Base-by-base conservation (phyloP, 2,113 vertebrate genomes). In the Triplophysa dalaica region DNA sequence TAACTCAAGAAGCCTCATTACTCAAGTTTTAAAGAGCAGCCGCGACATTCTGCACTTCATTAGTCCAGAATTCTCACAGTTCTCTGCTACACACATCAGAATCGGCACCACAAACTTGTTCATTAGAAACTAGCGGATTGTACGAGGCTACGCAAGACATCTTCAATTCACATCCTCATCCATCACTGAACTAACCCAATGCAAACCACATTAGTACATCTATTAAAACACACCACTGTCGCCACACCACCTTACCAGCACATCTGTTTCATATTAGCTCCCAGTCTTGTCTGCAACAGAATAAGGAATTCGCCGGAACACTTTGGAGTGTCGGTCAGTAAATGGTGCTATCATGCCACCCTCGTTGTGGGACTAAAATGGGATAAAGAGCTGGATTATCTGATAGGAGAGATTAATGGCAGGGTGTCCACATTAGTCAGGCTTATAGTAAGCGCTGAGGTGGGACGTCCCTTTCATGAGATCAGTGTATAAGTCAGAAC, bases 381-480 rank as follows among this genome's bases (percentile, higher is more conserved):
- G 70, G 75, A 77, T 83, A 80, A 83, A 83, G 24, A 14, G 13
- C n/a, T 43, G 66, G 82, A 83, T 83, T 80, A 83, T 83, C 66
- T 75, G 43, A 58, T 78, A 24, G 58, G 56, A 58, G 43, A 70
- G 77, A 80, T 80, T 83, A 83, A 83, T 68, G 29, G 19, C 52
- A 74, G 70, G 52, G 33, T 66, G 64, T 43, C 26, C 43, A 77
- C 70, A 29, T 68, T 60, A 41, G 48, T 66, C 70, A 21, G n/a
- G 12, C 14, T 26, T 2, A 26, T n/a, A 70, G 68, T 50, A 5
- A 43, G 24, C 7, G 21, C 29, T 22, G 14, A 7, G 2, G 17
- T 67, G 38, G 12, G 38, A 52, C 38, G 24, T 60, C 33, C 56
- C 54, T 61, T 74, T 21, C 62, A 29, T 24, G 0, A 21, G 48